Percentiles rank a stretch among this genome's conserved stretches.
Conservation (phyloP, 35 echinoderm and acorn worm genomes). For the Antedon bifida region DNA sequence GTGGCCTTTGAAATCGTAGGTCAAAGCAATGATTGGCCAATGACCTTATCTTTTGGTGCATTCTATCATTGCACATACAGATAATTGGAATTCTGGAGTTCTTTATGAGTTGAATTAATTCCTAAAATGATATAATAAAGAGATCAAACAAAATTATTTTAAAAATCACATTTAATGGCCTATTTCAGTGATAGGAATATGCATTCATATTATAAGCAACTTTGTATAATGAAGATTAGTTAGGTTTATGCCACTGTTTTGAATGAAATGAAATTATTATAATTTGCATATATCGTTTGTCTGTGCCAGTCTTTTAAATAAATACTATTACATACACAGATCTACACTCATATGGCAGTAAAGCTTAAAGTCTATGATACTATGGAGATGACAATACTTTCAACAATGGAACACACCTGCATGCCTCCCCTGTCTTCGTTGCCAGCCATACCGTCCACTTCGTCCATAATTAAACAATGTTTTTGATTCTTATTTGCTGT, state of each 20-base stretch:
- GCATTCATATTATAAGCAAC: too few species aligned
- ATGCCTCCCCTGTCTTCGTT: constrained; percentile 93
- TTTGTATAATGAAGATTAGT: too few species aligned
- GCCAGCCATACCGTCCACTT: constrained; percentile 91
- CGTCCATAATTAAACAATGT: constrained; percentile 93
- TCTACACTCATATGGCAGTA: too few species aligned
- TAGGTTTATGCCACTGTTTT: too few species aligned
- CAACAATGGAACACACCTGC: constrained; percentile 40
- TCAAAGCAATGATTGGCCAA: constrained; percentile 87
- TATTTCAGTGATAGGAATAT: not conserved
- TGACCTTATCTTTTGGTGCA: constrained; percentile 76
- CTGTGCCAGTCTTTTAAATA: too few species aligned
- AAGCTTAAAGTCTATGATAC: too few species aligned
- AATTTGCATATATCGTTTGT: too few species aligned
- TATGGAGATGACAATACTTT: too few species aligned
- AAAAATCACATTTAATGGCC: not conserved
- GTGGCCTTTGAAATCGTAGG: constrained; percentile 72
- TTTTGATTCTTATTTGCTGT: constrained; percentile 26
- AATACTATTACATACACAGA: too few species aligned
- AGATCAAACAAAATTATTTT: not conserved
- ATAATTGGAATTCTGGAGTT: constrained; percentile 64
- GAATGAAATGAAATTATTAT: too few species aligned
- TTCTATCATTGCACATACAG: constrained; percentile 92
- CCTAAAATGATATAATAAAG: constrained; percentile 23
- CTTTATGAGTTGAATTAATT: constrained; percentile 89